phyloP scores from a whole-genome alignment of 2,797 vertebrate species.

The Nothura maculosa region DNA sequence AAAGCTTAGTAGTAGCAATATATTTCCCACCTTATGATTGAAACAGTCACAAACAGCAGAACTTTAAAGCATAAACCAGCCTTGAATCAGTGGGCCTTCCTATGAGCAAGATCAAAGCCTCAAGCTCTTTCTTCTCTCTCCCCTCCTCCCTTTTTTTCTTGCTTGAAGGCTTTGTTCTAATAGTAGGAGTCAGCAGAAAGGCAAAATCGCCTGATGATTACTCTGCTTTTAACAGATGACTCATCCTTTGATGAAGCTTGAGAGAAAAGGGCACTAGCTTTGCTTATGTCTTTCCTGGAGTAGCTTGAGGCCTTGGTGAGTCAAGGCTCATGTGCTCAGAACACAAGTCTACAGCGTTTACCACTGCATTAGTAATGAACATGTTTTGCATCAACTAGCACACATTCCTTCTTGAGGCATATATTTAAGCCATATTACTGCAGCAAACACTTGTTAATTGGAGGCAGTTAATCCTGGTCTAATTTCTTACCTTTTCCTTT shows the following conservation, averaged over 20 bases:
- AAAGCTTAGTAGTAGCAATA: neutral
- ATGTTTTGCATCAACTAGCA: constrained; percentile 23
- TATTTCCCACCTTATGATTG: constrained; percentile 5
- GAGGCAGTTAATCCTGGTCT: neutral
- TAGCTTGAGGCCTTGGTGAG: constrained; percentile 54
- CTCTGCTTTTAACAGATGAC: constrained; percentile 65
- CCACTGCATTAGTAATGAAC: neutral
- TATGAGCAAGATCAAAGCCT: constrained; percentile 33
- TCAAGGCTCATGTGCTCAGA: constrained; percentile 10
- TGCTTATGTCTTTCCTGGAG: constrained; percentile 56
- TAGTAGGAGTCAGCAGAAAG: constrained; percentile 66
- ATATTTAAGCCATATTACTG: constrained; percentile 35
- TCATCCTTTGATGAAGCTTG: constrained; percentile 56
- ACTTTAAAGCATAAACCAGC: constrained; percentile 22
- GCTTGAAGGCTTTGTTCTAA: constrained; percentile 32
- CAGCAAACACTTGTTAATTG: constrained; percentile 31
- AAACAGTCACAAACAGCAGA: neutral
- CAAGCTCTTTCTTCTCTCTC: fast-evolving
- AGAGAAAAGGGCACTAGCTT: constrained; percentile 53
- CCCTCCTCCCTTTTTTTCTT: neutral
- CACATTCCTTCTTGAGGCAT: constrained; percentile 33
- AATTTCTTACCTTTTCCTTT: neutral
- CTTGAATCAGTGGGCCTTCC: neutral
- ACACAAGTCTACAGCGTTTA: neutral
- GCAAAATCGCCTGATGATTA: constrained; percentile 51